Evolutionary conservation across 2,888 invertebrate species (phyloP), one percentile per base, ranked within the genome.

Genomic region (Helicoverpa assulta): DNA sequence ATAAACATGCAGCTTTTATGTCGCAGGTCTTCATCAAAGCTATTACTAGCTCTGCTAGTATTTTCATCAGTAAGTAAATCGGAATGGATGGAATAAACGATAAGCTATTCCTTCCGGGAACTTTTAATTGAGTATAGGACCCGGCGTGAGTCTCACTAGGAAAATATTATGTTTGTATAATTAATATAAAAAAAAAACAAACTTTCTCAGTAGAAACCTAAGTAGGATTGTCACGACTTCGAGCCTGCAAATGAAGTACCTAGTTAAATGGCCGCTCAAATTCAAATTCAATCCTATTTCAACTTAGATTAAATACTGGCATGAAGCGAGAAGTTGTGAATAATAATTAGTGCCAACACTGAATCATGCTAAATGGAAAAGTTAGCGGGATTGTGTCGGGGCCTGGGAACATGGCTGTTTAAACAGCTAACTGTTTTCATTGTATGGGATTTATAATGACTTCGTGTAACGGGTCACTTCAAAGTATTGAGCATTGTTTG

Each of bases 221-320:
- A 12, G 40, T 10, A 40, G 40, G 12, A 40, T 14, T 47, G n/a
- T 47, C 1, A 47, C 47, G 54, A 29, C 50, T 40, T 14, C 37
- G 16, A 53, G 0, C 21, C 26, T 61, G 37, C n/a, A 33, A 47
- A 47, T 61, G 33, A 54, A 43, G n/a, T 21, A 7, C 29, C 58
- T 37, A 26, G 26, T 26, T 26, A 18, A 54, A 58, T 18, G 26
- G 18, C 29, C 18, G 47, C 40, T 70, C 10, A 52, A 61, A 70
- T 74, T 29, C 40, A 21, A 61, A 70, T 74, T 29, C 40, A 29
- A 60, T 18, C 47, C 16, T 14, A 53, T 51, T 16, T 19, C n/a
- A 57, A 29, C 16, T 61, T 60, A 63, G 37, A 73, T 66, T 66
- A 52, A 57, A 60, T 18, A 33, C 53, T 53, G 16, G n/a, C n/a